Percentiles rank a stretch among this genome's conserved stretches.
These are phyloP conservation scores for Ameiurus melas DNA, from an alignment of 2,113 vertebrate genomes.

Conservation along the genomic window DNA sequence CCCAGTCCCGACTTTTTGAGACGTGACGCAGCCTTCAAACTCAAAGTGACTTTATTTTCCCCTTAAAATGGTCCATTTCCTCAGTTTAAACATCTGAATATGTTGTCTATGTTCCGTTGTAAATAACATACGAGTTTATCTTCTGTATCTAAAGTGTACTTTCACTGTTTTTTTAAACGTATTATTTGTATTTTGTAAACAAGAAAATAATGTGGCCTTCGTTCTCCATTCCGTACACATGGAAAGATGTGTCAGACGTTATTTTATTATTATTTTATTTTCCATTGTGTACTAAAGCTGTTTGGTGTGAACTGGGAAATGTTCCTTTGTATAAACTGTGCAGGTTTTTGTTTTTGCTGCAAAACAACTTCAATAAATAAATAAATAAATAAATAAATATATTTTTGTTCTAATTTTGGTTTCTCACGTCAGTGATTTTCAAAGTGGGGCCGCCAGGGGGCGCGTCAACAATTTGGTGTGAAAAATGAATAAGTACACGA, in stretches of 20 bases:
- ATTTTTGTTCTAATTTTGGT: neutral
- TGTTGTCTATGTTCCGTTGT: no score
- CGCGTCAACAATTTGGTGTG: no score
- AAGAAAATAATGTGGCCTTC: neutral
- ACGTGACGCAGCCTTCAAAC: no score
- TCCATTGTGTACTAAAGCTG: neutral
- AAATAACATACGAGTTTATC: no score
- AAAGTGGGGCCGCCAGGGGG: no score
- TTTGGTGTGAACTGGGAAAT: neutral
- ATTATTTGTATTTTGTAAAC: neutral
- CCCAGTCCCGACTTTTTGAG: no score
- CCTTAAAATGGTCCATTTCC: no score
- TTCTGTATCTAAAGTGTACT: neutral
- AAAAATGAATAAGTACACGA: no score
- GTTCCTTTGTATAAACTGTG: neutral
- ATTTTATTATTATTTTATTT: neutral
- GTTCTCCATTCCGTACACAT: neutral
- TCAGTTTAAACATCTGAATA: no score
- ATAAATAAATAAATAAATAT: neutral
- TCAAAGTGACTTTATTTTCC: no score
- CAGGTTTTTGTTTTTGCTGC: constrained; percentile 16
- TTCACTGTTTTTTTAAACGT: constrained; percentile 19
- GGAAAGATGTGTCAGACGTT: neutral
- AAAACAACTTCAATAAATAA: neutral
- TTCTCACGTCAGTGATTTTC: neutral